Evolutionary conservation across 2,797 vertebrate species (phyloP), one percentile per base, ranked within the genome.

Genomic region (Parauchenoglanis ngamensis): DNA sequence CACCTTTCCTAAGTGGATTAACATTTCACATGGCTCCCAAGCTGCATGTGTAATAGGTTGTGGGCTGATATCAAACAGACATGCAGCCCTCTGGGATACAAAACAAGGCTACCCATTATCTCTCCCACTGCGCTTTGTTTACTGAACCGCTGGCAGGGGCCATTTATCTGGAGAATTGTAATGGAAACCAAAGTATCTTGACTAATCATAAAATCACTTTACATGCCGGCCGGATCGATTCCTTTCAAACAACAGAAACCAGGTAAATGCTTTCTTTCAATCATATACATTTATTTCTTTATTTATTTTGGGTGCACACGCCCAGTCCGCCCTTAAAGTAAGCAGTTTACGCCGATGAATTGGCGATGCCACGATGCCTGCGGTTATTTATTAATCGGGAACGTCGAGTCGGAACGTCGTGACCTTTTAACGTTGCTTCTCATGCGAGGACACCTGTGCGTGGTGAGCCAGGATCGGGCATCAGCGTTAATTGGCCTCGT

Each of bases 1-100:
- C 86, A 90, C 87, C 89, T 89, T 91, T 91, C 77, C 86, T 90
- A 92, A 90, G 90, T 91, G 91, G 90, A 92, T 91, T 91, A 92
- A 91, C 89, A 90, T 91, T 91, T 90, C 76, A 86, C 81, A 49
- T 88, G 63, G 85, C 85, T 87, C 75, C 89, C 81, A 65, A 87
- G 87, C 87, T 87, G 91, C 90, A 89, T 91, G 88, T 86, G 85
- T 91, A 93, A 93, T 92, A 91, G 80, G 75, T 88, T 83, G 77
- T 87, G 90, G 85, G 89, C 86, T 87, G 83, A 91, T 90, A 91
- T 91, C 89, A 91, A 91, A 91, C 88, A 89, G 88, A 84, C 83
- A 57, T 19, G 12, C 31, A 52, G 68, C 90, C 91, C 91, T 89
- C 61, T 21, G 90, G 90, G 90, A 91, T 88, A 80, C 79, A 80